Conservation (phyloP, 1,140 invertebrate species). For the Procambarus virginalis region DNA sequence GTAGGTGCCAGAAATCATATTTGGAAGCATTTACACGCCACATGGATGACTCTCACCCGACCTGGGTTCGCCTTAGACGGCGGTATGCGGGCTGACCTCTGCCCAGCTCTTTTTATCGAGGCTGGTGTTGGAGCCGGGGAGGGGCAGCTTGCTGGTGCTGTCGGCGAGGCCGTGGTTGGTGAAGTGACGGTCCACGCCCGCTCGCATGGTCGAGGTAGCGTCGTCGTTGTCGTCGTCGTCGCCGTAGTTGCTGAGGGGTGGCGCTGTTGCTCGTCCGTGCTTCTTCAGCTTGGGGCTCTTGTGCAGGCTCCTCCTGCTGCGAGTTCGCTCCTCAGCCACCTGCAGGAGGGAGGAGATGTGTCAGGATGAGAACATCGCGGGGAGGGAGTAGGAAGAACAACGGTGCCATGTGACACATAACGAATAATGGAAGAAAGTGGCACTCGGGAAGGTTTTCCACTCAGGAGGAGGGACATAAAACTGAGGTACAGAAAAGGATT, state of each 20-base stretch:
- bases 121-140: constrained; percentile 13
- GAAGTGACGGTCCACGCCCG: not conserved
- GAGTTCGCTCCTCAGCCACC: constrained; percentile 25
- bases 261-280: constrained; percentile 6
- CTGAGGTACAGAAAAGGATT: too few species aligned
- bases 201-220: not conserved
- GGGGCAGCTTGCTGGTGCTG: constrained; percentile 51
- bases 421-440: too few species aligned
- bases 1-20: too few species aligned
- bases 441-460: too few species aligned
- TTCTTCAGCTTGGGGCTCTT: constrained; percentile 4
- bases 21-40: too few species aligned
- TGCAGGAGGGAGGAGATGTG: constrained; percentile 3
- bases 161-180: constrained; percentile 30
- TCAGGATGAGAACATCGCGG: not conserved
- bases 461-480: too few species aligned
- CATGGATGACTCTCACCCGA: too few species aligned
- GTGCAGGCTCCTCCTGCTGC: constrained; percentile 37
- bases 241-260: not conserved
- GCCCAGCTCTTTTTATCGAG: constrained; percentile 4
- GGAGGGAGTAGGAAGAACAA: not conserved
- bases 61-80: not conserved
- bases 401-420: too few species aligned
- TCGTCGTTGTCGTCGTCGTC: constrained; percentile 23
- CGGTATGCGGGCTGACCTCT: constrained; percentile 14